Percentiles rank a stretch among this genome's conserved stretches.
Evolutionary conservation across 2,888 invertebrate genomes (phyloP).

Genomic region (Herminia tarsipennalis): DNA sequence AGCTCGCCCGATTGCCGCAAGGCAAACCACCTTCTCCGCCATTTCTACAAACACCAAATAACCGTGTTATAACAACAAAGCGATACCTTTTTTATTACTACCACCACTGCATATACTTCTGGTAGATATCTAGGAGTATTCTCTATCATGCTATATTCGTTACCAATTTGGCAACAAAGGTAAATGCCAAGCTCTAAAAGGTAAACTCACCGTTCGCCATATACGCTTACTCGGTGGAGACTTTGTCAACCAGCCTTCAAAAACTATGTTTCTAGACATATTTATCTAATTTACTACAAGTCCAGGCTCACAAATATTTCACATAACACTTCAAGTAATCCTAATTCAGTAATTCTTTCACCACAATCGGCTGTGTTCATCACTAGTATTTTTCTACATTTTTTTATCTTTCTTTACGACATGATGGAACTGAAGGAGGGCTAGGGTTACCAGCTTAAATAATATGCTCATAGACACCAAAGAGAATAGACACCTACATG

Average conservation of each 20-base stretch:
- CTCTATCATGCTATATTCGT: no score
- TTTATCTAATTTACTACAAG: slow-evolving; percentile 16
- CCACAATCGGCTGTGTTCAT: slow-evolving; percentile 2
- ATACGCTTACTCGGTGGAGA: slow-evolving; percentile 97
- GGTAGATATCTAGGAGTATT: no score
- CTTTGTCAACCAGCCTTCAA: slow-evolving; percentile 98
- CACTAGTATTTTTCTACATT: slow-evolving; percentile 7
- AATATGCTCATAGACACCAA: background rate
- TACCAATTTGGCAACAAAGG: slow-evolving; percentile 72
- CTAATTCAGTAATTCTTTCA: slow-evolving; percentile 5
- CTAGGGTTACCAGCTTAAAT: background rate
- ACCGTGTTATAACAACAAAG: slow-evolving; percentile 26
- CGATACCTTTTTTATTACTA: slow-evolving; percentile 4
- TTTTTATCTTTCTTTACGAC: slow-evolving; percentile 4
- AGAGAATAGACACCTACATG: no score
- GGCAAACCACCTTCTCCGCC: slow-evolving; percentile 98
- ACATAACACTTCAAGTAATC: slow-evolving; percentile 3
- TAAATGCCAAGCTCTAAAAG: slow-evolving; percentile 46
- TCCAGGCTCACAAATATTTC: background rate
- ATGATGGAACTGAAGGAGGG: background rate
- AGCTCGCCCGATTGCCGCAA: slow-evolving; percentile 95
- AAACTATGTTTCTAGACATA: slow-evolving; percentile 89
- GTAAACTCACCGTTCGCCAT: slow-evolving; percentile 95
- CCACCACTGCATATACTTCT: no score
- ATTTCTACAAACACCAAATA: slow-evolving; percentile 88